phyloP scores from a whole-genome alignment of 2,888 invertebrate genomes.

The Pristionchus arcanus region DNA sequence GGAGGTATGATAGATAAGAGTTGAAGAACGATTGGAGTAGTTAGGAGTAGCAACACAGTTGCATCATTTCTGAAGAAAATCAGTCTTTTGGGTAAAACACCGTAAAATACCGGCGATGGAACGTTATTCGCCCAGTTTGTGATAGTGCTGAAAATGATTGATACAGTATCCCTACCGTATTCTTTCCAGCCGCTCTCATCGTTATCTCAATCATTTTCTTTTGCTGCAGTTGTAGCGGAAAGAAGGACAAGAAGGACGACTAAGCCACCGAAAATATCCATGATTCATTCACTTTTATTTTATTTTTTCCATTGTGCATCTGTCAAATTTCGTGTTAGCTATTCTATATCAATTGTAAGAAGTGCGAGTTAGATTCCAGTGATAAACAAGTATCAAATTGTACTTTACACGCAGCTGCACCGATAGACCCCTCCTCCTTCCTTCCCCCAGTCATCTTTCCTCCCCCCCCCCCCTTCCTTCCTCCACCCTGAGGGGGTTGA shows the following conservation, averaged over 20 bases:
- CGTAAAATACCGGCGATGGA: too few relatives aligned
- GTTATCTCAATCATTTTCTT: constrained; percentile 40
- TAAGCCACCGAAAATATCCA: not conserved
- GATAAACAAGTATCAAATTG: not conserved
- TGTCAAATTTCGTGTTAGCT: not conserved
- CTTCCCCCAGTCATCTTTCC: not conserved
- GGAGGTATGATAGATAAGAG: constrained; percentile 59
- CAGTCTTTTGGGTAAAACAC: too few relatives aligned
- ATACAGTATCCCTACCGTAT: not conserved
- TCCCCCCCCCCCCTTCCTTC: not conserved
- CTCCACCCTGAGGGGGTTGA: not conserved
- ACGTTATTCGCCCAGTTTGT: too few relatives aligned
- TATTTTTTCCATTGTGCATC: not conserved
- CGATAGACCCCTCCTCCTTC: not conserved
- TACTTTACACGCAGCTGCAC: not conserved
- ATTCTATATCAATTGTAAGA: not conserved
- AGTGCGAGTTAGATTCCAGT: not conserved
- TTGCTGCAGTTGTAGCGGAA: constrained; percentile 40
- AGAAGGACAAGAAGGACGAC: constrained; percentile 49
- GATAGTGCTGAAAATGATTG: too few relatives aligned
- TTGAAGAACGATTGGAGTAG: too few relatives aligned
- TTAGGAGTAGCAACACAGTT: too few relatives aligned
- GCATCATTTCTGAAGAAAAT: too few relatives aligned
- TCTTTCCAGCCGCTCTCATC: constrained; percentile 38
- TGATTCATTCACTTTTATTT: not conserved